Evolutionary conservation across 2,797 vertebrate genomes (phyloP).

Genomic region (Todus mexicanus): DNA sequence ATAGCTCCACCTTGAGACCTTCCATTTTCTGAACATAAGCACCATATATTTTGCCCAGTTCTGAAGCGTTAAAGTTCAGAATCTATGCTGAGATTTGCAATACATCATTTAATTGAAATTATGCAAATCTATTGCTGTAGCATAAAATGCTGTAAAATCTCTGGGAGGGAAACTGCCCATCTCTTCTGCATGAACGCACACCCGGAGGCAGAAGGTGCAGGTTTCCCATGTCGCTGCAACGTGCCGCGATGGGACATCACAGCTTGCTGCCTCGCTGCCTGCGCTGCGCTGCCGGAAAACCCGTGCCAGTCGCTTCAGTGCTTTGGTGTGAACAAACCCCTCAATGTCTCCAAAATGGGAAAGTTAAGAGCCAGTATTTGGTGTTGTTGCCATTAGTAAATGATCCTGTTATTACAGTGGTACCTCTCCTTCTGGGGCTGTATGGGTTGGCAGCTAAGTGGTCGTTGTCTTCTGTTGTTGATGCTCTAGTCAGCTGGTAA

Average conservation of each 20-base stretch:
- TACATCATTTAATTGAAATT: background rate
- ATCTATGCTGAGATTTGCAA: background rate
- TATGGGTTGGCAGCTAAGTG: background rate
- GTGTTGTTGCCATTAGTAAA: background rate
- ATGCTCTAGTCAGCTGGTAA: background rate
- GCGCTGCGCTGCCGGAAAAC: accelerated
- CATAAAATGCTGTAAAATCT: background rate
- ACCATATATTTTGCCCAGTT: background rate
- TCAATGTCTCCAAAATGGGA: background rate
- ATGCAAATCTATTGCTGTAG: background rate
- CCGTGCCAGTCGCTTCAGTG: accelerated
- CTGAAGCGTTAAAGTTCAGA: background rate
- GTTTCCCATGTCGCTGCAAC: background rate
- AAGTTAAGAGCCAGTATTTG: background rate
- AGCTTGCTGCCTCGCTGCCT: background rate
- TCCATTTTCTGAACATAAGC: background rate
- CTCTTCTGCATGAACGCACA: accelerated
- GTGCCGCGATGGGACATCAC: accelerated
- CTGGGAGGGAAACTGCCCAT: background rate
- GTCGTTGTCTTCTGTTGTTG: background rate
- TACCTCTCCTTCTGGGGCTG: accelerated
- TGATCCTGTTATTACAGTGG: background rate
- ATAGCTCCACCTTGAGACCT: background rate
- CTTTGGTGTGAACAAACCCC: background rate
- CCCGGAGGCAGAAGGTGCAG: background rate